Conservation (phyloP, 2,113 vertebrate species). For the Myanophis thanlyinensis region DNA sequence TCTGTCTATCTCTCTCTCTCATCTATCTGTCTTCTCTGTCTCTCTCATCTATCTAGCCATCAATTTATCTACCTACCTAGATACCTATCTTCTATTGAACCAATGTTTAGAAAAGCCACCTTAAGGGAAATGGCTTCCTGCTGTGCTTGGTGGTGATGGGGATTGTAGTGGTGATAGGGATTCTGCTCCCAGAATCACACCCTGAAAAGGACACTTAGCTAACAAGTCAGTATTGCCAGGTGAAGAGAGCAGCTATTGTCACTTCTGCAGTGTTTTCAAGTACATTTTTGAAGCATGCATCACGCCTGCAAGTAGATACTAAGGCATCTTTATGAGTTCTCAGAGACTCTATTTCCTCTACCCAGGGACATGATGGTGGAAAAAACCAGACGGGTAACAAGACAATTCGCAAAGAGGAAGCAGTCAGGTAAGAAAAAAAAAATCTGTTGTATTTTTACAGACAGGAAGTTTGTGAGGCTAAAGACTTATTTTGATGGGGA, state of each 20-base stretch:
- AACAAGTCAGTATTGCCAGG: background rate
- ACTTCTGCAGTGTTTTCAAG: background rate
- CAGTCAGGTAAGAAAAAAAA: constrained; percentile 71
- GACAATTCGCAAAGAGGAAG: constrained; percentile 69
- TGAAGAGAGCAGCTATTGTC: background rate
- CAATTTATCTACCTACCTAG: background rate
- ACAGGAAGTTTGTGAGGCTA: background rate
- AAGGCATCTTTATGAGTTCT: background rate
- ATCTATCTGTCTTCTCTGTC: too few relatives aligned
- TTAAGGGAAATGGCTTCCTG: background rate
- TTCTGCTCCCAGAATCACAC: too few relatives aligned
- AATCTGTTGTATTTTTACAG: background rate
- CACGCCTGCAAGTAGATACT: background rate
- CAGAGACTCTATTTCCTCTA: background rate
- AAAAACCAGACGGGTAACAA: constrained; percentile 59
- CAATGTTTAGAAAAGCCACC: background rate
- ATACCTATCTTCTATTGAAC: background rate
- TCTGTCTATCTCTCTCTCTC: too few relatives aligned
- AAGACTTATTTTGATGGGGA: background rate
- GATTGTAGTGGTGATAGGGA: background rate
- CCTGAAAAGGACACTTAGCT: background rate
- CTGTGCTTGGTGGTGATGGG: background rate
- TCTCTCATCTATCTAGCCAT: too few relatives aligned
- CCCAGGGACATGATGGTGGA: constrained; percentile 51
- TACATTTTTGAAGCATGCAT: background rate